Base-by-base conservation (phyloP, 2,888 invertebrate species). In the Drosophila infuscata region DNA sequence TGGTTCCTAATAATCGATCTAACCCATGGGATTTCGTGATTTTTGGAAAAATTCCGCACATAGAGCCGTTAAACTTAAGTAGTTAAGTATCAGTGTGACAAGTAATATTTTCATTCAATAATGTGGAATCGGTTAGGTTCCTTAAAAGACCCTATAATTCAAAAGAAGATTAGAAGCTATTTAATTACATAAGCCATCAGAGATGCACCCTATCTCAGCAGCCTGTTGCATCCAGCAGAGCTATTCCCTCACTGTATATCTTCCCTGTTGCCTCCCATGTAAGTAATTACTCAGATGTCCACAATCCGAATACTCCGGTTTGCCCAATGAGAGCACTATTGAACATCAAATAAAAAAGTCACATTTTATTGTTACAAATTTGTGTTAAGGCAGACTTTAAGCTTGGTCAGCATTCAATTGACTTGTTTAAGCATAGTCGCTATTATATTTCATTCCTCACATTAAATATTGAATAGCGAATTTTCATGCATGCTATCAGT, bases 381-480 rank as follows among this genome's bases (percentile, higher is more conserved):
- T 25, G 15, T 25, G 15, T 25, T 46, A 0, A 25, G 15, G 15
- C 15, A 15, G 3, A 8, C 7, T 6, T 20, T 53, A 3, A 9
- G 8, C 15, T 35, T 1, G 9, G 6, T 20, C 3, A 53, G 7
- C 12, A 15, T 25, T 15, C 9, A 36, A 6, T 11, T 25, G 15
- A 20, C 20, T 36, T 3, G 4, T 20, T 35, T 32, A 8, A 8
- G 20, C 4, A 36, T 12, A 20, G 4, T 3, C 15, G n/a, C 38
- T 12, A 17, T 3, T 49, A 49, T 64, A 46, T 60, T 48, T 20
- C 1, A 0, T 51, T 29, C 35, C 35, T 35, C 61, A 54, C 78
- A 70, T 88, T 80, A 74, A 78, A 85, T 80, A 84, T 84, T 52
- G 53, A 88, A 66, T 46, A 46, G 29, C 17, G 59, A 64, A 57